Evolutionary conservation across 2,888 invertebrate species (phyloP).

Genomic region (Meliscaeva auricollis): DNA sequence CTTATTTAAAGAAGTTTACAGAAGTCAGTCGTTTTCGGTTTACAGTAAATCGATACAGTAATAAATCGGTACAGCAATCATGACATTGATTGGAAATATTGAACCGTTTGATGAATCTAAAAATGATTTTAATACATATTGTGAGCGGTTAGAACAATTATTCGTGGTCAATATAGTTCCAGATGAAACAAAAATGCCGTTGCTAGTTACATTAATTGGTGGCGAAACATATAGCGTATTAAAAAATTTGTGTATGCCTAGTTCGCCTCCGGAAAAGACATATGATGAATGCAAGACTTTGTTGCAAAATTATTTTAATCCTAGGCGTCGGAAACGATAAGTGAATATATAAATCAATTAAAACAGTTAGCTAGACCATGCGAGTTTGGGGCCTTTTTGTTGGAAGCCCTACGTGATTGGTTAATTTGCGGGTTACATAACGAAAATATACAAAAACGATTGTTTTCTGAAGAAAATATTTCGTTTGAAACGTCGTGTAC

Average conservation of each 20-base stretch:
- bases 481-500: conserved; percentile 1
- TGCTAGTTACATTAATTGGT: conserved; percentile 35
- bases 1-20: neutral
- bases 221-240: conserved; percentile 52
- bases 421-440: conserved; percentile 44
- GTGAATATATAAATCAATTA: conserved; percentile 32
- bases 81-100: conserved; percentile 88
- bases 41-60: neutral
- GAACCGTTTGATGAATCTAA: too few relatives aligned
- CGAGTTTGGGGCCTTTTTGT: conserved; percentile 33
- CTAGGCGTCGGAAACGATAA: too few relatives aligned
- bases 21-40: neutral
- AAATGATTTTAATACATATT: neutral
- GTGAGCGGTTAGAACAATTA: conserved; percentile 6
- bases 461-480: too few relatives aligned
- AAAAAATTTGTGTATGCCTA: conserved; percentile 32
- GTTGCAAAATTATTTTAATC: conserved; percentile 32
- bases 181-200: neutral
- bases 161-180: neutral
- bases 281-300: conserved; percentile 22
- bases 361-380: conserved; percentile 50
- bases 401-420: conserved; percentile 42
- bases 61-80: neutral
- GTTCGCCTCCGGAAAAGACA: conserved; percentile 5
- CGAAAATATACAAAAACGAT: conserved; percentile 33